Evolutionary conservation across 2,113 vertebrate genomes (phyloP).

Genomic region (Echinops telfairi): DNA sequence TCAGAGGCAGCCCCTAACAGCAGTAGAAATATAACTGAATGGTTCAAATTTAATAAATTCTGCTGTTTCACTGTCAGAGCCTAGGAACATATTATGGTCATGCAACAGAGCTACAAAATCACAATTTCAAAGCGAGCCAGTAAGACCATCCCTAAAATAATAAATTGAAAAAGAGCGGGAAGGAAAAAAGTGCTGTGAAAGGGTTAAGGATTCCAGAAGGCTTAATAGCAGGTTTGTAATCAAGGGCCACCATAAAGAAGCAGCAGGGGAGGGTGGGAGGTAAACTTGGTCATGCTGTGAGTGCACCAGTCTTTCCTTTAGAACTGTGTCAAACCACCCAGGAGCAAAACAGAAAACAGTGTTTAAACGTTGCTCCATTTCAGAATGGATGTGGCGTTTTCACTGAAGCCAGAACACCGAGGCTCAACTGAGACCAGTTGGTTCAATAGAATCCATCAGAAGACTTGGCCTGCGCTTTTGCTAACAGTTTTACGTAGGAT

Average conservation of each 20-base stretch:
- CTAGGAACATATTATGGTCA: neutral
- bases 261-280: slow-evolving; percentile 60
- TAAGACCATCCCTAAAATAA: slow-evolving; percentile 20
- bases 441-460: slow-evolving; percentile 62
- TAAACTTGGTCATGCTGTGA: slow-evolving; percentile 67
- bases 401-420: slow-evolving; percentile 62
- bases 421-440: slow-evolving; percentile 58
- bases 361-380: slow-evolving; percentile 69
- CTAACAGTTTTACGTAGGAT: slow-evolving; percentile 47
- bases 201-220: slow-evolving; percentile 68
- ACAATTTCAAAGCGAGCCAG: neutral
- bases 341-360: slow-evolving; percentile 68
- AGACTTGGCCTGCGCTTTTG: slow-evolving; percentile 64
- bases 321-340: slow-evolving; percentile 79
- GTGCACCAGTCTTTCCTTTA: slow-evolving; percentile 72
- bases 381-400: slow-evolving; percentile 60
- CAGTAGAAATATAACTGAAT: neutral
- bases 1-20: neutral
- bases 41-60: neutral
- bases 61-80: neutral
- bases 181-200: slow-evolving; percentile 62
- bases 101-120: neutral
- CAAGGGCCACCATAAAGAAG: slow-evolving; percentile 72
- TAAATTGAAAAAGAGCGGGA: slow-evolving; percentile 33
- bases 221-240: slow-evolving; percentile 78